A percentile compares a stretch with the other conserved stretches of the same genome.
Conservation (phyloP, 2,888 invertebrate genomes). For the Lacanobia wlatinum region DNA sequence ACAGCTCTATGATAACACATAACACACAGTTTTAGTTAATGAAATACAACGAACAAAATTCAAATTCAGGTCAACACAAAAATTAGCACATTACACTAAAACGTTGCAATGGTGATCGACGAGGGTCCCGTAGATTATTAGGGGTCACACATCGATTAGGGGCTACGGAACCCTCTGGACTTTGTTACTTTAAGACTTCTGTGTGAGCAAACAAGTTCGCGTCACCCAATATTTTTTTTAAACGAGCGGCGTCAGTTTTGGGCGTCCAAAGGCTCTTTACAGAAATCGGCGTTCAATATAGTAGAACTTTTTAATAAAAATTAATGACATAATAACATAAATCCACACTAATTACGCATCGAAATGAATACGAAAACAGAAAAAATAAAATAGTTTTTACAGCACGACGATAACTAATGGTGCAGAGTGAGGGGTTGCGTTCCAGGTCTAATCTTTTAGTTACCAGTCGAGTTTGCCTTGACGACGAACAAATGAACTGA, state of each 20-base stretch:
- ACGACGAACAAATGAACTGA: conserved; percentile 20
- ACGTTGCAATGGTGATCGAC: conserved; percentile 84
- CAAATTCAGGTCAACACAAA: conserved; percentile 87
- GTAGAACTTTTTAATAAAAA: conserved; percentile 69
- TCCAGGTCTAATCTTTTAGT: conserved; percentile 84
- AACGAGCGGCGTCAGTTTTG: conserved; percentile 65
- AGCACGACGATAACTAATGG: conserved; percentile 90
- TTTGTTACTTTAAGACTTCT: conserved; percentile 81
- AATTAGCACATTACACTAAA: conserved; percentile 90
- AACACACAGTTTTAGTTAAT: conserved; percentile 90
- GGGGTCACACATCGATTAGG: conserved; percentile 72
- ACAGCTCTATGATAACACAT: conserved; percentile 89
- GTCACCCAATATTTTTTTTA: conserved; percentile 73
- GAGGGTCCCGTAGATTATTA: conserved; percentile 86
- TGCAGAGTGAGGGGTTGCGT: conserved; percentile 86
- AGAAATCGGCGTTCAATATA: conserved; percentile 81
- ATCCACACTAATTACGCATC: conserved; percentile 89
- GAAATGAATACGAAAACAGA: conserved; percentile 88
- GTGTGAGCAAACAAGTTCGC: conserved; percentile 78
- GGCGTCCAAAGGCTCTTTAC: conserved; percentile 82
- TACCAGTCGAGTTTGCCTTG: conserved; percentile 74
- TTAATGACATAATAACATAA: conserved; percentile 87
- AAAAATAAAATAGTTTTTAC: conserved; percentile 88
- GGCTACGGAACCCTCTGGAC: conserved; percentile 85
- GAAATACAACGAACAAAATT: conserved; percentile 90